These are phyloP conservation scores for Labroides dimidiatus DNA, from an alignment of 2,797 vertebrate genomes.

Conservation along the genomic window DNA sequence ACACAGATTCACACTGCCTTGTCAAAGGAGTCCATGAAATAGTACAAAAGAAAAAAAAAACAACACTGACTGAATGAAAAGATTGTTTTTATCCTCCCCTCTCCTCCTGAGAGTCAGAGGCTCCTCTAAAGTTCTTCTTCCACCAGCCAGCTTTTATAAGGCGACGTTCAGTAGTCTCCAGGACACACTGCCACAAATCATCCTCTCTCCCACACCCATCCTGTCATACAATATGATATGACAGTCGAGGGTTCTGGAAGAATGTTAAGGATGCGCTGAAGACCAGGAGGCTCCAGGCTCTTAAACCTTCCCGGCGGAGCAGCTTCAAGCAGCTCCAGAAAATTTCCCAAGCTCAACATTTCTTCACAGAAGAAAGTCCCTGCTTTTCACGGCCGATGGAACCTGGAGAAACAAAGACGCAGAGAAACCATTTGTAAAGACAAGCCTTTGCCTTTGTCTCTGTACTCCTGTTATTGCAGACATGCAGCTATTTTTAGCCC, in stretches of 20 bases:
- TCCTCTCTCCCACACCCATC: constrained; percentile 45
- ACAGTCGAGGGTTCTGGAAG: constrained; percentile 66
- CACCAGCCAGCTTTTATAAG: constrained; percentile 43
- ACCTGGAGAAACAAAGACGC: constrained; percentile 81
- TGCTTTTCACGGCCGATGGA: constrained; percentile 95
- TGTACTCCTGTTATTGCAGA: constrained; percentile 28
- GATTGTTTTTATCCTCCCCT: constrained; percentile 58
- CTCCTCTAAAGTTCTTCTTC: constrained; percentile 59
- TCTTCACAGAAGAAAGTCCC: constrained; percentile 98
- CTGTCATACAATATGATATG: constrained; percentile 49
- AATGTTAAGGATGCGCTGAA: constrained; percentile 70
- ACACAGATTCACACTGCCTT: constrained; percentile 71
- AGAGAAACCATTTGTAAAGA: not conserved
- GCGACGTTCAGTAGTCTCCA: constrained; percentile 60
- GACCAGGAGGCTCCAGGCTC: constrained; percentile 73
- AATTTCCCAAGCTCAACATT: constrained; percentile 79
- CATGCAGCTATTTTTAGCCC: constrained; percentile 73
- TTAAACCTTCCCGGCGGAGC: constrained; percentile 70
- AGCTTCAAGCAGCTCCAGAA: constrained; percentile 69
- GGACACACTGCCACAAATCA: constrained; percentile 65
- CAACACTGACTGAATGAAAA: constrained; percentile 71
- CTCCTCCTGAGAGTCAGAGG: constrained; percentile 66
- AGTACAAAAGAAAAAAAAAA: constrained; percentile 66
- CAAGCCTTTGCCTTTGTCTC: constrained; percentile 52
- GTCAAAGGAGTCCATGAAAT: constrained; percentile 79